Evolutionary conservation across 2,888 invertebrate species (phyloP).

Genomic region (Epinotia ramella): DNA sequence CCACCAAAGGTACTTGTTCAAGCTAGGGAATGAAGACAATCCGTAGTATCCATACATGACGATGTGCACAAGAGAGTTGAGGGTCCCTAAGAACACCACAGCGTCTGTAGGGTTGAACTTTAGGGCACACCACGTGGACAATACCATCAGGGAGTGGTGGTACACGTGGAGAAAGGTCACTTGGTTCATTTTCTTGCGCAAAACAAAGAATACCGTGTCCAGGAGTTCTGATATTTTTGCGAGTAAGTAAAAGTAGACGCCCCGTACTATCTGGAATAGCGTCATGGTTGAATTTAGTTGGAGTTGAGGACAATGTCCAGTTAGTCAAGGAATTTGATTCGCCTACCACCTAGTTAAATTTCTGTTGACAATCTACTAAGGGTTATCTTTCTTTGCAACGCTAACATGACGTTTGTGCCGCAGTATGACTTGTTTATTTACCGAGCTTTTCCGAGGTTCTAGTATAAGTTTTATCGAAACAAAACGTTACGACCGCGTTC

Average conservation of each 20-base stretch:
- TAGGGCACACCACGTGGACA: slow-evolving; percentile 88
- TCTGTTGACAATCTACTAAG: too few relatives aligned
- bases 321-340: too few relatives aligned
- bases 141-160: slow-evolving; percentile 89
- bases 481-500: too few relatives aligned
- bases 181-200: slow-evolving; percentile 89
- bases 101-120: slow-evolving; percentile 89
- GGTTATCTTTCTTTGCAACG: too few relatives aligned
- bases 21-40: slow-evolving; percentile 87
- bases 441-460: too few relatives aligned
- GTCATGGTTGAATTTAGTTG: neutral
- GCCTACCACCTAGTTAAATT: too few relatives aligned
- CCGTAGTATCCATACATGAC: slow-evolving; percentile 90
- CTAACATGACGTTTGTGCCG: too few relatives aligned
- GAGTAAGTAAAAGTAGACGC: slow-evolving; percentile 80
- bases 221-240: slow-evolving; percentile 89
- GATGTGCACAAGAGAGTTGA: slow-evolving; percentile 89
- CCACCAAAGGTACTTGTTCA: slow-evolving; percentile 90
- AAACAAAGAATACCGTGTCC: slow-evolving; percentile 92
- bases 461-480: too few relatives aligned
- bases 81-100: slow-evolving; percentile 86
- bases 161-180: slow-evolving; percentile 93
- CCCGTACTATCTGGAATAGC: slow-evolving; percentile 14
- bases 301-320: too few relatives aligned
- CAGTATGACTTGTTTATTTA: too few relatives aligned